Evolutionary conservation across 2,888 invertebrate species (phyloP).

Genomic region (Octonoba sinensis): DNA sequence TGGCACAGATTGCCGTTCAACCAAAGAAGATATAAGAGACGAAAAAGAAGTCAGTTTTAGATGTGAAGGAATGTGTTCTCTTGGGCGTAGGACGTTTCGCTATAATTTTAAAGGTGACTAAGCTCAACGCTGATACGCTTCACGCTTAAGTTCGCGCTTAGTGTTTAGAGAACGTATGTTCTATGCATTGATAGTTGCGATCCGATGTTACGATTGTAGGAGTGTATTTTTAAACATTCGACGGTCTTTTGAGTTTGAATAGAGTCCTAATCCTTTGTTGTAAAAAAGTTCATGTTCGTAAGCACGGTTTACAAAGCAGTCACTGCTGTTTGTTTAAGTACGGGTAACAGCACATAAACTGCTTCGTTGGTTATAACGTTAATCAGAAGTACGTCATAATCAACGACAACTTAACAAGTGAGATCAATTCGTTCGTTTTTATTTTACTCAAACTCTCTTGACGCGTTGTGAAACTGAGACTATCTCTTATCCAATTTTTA

Average conservation of each 20-base stretch:
- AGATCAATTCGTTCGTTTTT: no score
- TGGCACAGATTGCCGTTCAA: constrained; percentile 45
- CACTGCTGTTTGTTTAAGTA: no score
- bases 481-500: no score
- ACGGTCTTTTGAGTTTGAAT: constrained; percentile 16
- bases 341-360: no score
- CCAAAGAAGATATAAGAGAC: constrained; percentile 7
- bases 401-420: no score
- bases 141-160: constrained; percentile 12
- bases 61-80: constrained; percentile 1
- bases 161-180: constrained; percentile 26
- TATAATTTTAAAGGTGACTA: constrained; percentile 41
- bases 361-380: no score
- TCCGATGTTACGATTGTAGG: constrained; percentile 18
- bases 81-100: constrained; percentile 22
- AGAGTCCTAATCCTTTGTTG: constrained; percentile 18
- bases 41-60: neutral
- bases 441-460: no score
- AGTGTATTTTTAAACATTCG: constrained; percentile 7
- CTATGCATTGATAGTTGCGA: constrained; percentile 13
- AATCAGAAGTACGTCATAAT: no score
- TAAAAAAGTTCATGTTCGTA: neutral
- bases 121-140: constrained; percentile 37
- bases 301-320: no score
- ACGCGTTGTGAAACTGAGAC: no score